A percentile compares a stretch with the other conserved stretches of the same genome.
These are phyloP conservation scores for Sander vitreus DNA, from an alignment of 2,113 vertebrate species.

Conservation along the genomic window DNA sequence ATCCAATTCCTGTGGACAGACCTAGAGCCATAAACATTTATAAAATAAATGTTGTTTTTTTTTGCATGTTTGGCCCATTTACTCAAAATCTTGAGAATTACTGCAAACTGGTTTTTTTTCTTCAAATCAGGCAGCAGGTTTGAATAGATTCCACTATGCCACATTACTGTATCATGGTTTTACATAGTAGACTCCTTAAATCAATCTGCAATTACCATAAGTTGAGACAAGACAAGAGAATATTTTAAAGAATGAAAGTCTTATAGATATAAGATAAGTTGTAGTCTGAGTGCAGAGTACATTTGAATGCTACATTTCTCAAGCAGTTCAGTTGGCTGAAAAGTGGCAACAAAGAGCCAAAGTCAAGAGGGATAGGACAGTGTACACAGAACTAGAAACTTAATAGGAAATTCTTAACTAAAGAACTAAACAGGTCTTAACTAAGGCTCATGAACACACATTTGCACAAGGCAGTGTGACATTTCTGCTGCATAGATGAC, in stretches of 20 bases:
- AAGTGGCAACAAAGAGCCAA: too few relatives aligned
- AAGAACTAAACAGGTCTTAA: too few relatives aligned
- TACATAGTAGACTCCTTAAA: not conserved
- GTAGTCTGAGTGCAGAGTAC: too few relatives aligned
- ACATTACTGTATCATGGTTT: not conserved
- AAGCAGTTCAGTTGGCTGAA: too few relatives aligned
- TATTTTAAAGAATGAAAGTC: not conserved
- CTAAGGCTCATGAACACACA: too few relatives aligned
- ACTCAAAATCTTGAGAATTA: not conserved
- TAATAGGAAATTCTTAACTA: too few relatives aligned
- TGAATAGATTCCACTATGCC: not conserved
- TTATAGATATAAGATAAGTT: not conserved
- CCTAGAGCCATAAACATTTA: not conserved
- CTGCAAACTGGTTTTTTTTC: not conserved
- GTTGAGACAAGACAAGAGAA: not conserved
- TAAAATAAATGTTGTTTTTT: not conserved
- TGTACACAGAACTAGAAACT: too few relatives aligned
- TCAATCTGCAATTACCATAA: not conserved
- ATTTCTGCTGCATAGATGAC: too few relatives aligned
- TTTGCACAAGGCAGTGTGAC: too few relatives aligned
- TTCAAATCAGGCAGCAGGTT: not conserved
- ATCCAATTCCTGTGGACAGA: not conserved
- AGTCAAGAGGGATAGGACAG: too few relatives aligned
- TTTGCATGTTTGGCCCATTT: not conserved
- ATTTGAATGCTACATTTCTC: too few relatives aligned